Percentiles rank a stretch among this genome's conserved stretches.
Conservation (phyloP, 2,797 vertebrate genomes). For the Myotis daubentonii region DNA sequence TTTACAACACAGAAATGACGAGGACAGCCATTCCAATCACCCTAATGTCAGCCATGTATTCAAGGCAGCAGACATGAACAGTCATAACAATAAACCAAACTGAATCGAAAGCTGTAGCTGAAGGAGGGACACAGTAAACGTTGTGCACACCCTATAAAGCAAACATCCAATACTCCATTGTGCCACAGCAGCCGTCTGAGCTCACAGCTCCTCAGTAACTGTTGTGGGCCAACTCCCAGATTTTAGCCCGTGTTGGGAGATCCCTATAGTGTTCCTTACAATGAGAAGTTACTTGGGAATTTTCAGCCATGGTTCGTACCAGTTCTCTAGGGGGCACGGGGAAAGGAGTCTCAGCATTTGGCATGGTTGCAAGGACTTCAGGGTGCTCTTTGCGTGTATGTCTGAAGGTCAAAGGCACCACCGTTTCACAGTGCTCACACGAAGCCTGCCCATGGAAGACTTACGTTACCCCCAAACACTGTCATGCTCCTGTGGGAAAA, state of each 20-base stretch:
- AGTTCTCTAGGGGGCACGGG: not conserved
- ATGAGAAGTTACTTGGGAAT: not conserved
- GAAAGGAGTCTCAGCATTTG: not conserved
- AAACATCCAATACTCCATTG: conserved; percentile 7
- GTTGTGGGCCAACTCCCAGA: not conserved
- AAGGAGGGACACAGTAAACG: conserved; percentile 63
- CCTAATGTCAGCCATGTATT: conserved; percentile 59
- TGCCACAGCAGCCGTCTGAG: not conserved
- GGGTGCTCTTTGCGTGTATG: not conserved
- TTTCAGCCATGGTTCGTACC: not conserved
- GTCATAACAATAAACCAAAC: conserved; percentile 70
- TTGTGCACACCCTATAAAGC: conserved; percentile 64
- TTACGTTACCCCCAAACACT: not conserved
- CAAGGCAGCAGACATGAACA: conserved; percentile 60
- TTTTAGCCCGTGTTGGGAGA: not conserved
- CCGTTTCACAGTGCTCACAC: not conserved
- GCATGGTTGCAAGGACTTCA: not conserved
- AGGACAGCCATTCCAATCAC: conserved; percentile 57
- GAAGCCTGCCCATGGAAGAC: not conserved
- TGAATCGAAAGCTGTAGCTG: conserved; percentile 59
- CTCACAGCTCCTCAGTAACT: not conserved
- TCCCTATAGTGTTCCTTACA: not conserved
- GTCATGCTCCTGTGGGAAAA: not conserved
- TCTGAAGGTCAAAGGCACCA: not conserved
- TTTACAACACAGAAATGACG: conserved; percentile 29